A percentile compares a stretch with the other conserved stretches of the same genome.
Conservation (phyloP, 2,888 invertebrate genomes). For the Drepana falcataria region DNA sequence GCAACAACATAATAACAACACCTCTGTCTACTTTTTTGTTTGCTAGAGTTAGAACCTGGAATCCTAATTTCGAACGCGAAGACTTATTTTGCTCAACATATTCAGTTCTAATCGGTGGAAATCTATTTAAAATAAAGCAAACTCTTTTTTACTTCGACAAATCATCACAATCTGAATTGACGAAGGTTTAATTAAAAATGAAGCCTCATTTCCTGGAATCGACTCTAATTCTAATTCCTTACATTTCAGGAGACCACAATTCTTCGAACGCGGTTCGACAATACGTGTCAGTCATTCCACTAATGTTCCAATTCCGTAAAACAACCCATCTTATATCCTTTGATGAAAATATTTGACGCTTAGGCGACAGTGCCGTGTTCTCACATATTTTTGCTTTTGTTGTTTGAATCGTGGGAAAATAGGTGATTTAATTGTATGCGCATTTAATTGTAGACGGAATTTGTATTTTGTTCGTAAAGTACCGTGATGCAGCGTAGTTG, state of each 20-base stretch:
- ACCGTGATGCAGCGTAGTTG: constrained; percentile 26
- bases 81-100: no score
- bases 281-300: constrained; percentile 73
- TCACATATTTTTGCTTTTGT: constrained; percentile 43
- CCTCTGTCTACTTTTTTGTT: no score
- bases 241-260: constrained; percentile 49
- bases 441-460: constrained; percentile 7
- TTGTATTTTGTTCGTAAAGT: constrained; percentile 5
- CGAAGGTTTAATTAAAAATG: constrained; percentile 12
- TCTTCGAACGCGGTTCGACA: constrained; percentile 57
- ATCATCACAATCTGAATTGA: neutral
- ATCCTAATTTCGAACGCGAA: no score
- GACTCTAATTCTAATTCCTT: constrained; percentile 43
- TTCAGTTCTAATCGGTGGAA: no score
- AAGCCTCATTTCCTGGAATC: constrained; percentile 33
- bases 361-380: constrained; percentile 45
- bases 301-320: constrained; percentile 68
- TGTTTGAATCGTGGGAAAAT: constrained; percentile 49
- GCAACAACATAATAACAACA: no score
- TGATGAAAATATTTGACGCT: constrained; percentile 69
- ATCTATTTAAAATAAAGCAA: no score
- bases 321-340: constrained; percentile 51
- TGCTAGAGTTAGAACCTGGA: no score
- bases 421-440: constrained; percentile 7
- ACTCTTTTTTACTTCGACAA: no score